Conservation (phyloP, 2,797 vertebrate genomes). For the Rhabdophis nuchalis region DNA sequence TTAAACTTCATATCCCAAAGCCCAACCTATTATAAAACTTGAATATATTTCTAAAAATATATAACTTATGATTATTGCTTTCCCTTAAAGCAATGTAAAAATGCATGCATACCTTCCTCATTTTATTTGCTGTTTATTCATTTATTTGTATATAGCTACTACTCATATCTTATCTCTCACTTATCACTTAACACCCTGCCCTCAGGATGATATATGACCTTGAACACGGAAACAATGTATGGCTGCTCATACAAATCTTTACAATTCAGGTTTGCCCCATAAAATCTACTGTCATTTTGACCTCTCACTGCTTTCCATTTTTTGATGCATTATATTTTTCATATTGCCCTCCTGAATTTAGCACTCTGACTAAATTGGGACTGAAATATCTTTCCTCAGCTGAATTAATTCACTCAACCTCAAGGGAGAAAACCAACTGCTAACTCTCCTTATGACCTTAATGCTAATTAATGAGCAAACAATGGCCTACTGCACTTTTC, state of each 20-base stretch:
- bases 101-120: neutral
- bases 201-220: neutral
- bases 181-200: neutral
- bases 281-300: neutral
- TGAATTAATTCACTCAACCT: constrained; percentile 28
- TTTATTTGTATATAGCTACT: neutral
- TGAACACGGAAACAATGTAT: neutral
- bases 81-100: neutral
- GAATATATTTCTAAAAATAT: neutral
- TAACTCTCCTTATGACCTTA: constrained; percentile 25
- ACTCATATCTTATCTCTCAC: neutral
- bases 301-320: constrained; percentile 11
- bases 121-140: neutral
- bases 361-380: constrained; percentile 22
- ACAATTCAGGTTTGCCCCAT: neutral
- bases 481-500: neutral
- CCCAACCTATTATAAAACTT: neutral
- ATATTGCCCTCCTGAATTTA: constrained; percentile 14
- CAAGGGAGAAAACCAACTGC: constrained; percentile 15
- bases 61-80: neutral
- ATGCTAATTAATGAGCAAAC: constrained; percentile 15
- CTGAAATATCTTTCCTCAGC: constrained; percentile 10
- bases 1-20: neutral
- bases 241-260: neutral
- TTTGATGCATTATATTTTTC: constrained; percentile 6